These are phyloP conservation scores for Caradrina clavipalpis DNA, from an alignment of 2,888 invertebrate species.

Conservation along the genomic window DNA sequence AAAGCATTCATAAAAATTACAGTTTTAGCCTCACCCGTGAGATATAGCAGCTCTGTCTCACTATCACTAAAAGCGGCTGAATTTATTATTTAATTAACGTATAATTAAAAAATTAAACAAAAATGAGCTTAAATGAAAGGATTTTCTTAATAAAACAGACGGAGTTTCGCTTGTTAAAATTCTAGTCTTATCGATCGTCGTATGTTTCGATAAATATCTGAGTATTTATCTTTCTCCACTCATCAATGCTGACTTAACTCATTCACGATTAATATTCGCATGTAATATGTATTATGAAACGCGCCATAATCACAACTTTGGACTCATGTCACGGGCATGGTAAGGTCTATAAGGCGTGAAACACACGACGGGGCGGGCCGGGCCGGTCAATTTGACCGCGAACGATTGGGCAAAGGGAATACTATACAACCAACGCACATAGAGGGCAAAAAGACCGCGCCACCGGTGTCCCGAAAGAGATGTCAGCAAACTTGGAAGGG, in stretches of 20 bases:
- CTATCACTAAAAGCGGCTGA: constrained; percentile 5
- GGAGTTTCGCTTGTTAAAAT: constrained; percentile 31
- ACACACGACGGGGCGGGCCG: no score
- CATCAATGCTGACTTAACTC: constrained; percentile 29
- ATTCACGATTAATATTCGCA: constrained; percentile 44
- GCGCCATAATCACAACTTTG: constrained; percentile 27
- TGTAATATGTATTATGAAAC: constrained; percentile 57
- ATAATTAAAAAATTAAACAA: not conserved
- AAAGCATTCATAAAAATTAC: constrained; percentile 16
- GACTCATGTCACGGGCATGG: constrained; percentile 25
- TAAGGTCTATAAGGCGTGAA: no score
- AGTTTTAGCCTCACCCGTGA: constrained; percentile 17
- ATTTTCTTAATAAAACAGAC: constrained; percentile 14
- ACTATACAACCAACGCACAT: no score
- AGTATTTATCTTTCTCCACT: constrained; percentile 21
- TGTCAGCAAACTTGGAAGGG: no score
- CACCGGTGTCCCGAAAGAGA: no score
- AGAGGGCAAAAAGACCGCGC: no score
- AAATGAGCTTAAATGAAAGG: not conserved
- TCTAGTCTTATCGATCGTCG: constrained; percentile 5
- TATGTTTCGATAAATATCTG: constrained; percentile 15
- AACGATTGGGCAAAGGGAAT: no score
- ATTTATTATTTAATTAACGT: constrained; percentile 25
- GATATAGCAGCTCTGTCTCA: constrained; percentile 19
- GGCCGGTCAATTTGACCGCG: no score